Conservation (phyloP, 2,888 invertebrate genomes). For the Congeria kusceri region DNA sequence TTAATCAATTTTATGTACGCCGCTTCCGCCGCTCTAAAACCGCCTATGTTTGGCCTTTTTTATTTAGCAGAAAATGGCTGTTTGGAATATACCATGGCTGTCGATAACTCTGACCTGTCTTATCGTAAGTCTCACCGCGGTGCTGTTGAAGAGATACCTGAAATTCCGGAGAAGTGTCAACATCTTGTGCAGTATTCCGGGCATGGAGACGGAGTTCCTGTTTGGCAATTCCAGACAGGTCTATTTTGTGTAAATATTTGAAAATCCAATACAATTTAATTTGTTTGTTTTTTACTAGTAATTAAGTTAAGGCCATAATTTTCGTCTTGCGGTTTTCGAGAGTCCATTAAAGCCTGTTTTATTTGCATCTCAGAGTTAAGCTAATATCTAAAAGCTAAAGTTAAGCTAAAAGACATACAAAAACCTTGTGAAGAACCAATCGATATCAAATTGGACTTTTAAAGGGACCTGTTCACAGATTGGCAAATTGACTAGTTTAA, state of each 20-base stretch:
- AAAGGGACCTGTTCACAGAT: too few species aligned
- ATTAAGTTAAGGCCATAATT: not conserved
- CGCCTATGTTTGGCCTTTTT: too few species aligned
- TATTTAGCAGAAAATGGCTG: too few species aligned
- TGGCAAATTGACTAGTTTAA: too few species aligned
- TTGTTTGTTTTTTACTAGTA: not conserved
- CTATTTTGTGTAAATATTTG: not conserved
- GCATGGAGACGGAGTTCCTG: constrained; percentile 44
- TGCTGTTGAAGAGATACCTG: constrained; percentile 20
- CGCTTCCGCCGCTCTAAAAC: too few species aligned
- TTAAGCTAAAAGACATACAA: too few species aligned
- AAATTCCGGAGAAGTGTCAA: constrained; percentile 23
- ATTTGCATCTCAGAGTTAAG: too few species aligned
- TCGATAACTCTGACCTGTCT: constrained; percentile 14
- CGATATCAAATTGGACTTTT: too few species aligned
- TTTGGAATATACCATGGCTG: constrained; percentile 7
- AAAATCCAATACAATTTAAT: not conserved
- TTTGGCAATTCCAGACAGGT: constrained; percentile 57
- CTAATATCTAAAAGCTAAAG: too few species aligned
- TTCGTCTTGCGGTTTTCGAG: not conserved
- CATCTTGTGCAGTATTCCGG: constrained; percentile 50
- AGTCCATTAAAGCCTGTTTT: too few species aligned
- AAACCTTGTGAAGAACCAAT: too few species aligned
- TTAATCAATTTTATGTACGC: too few species aligned
- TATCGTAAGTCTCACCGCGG: not conserved